Conservation (phyloP, 2,113 vertebrate genomes). For the Gasterosteus nipponicus region DNA sequence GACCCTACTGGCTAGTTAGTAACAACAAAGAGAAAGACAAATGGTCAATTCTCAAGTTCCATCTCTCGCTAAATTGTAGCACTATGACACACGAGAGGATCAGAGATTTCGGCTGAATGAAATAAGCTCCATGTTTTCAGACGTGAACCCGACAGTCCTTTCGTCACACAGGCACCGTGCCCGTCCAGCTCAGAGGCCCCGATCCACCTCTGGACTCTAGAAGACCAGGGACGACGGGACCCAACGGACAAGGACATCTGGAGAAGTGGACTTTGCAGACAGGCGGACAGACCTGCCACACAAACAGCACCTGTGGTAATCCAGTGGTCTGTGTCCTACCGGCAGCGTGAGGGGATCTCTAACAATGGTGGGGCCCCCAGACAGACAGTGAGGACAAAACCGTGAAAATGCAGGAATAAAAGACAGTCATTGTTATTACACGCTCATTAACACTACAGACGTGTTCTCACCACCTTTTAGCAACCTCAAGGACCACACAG, state of each 20-base stretch:
- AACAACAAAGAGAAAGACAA: neutral
- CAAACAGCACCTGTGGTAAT: conserved; percentile 53
- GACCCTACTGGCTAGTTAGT: neutral
- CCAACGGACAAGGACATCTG: conserved; percentile 52
- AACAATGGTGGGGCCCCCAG: neutral
- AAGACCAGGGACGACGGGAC: conserved; percentile 47
- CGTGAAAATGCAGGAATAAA: conserved; percentile 7
- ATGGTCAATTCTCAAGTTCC: neutral
- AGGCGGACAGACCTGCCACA: conserved; percentile 33
- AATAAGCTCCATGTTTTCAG: conserved; percentile 60
- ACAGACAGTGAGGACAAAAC: neutral
- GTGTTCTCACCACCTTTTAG: conserved; percentile 12
- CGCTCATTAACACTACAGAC: conserved; percentile 22
- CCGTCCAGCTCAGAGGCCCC: conserved; percentile 23
- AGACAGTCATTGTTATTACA: conserved; percentile 25
- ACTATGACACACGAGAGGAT: neutral
- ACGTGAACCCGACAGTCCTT: conserved; percentile 36
- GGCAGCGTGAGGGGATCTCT: conserved; percentile 30
- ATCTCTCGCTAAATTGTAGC: neutral
- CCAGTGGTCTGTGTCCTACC: conserved; percentile 14
- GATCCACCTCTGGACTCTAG: conserved; percentile 31
- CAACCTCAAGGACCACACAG: conserved; percentile 21
- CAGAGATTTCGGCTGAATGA: conserved; percentile 14
- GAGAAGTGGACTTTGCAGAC: conserved; percentile 46
- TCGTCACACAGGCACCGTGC: conserved; percentile 25